Evolutionary conservation across 2,113 vertebrate species (phyloP).

Genomic region (Paraplagusia blochii): DNA sequence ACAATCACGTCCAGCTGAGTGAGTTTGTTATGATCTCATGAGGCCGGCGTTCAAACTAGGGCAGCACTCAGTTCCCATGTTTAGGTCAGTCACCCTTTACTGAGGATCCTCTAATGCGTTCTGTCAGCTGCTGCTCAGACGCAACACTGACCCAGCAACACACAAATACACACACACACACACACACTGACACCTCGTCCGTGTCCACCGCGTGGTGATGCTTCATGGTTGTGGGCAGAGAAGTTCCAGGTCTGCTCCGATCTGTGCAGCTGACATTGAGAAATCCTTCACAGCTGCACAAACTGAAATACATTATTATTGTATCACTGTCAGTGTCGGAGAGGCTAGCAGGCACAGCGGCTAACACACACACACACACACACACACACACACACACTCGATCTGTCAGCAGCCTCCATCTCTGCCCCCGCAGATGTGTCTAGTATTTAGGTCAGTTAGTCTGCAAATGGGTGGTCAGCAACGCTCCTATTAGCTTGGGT

Average conservation of each 20-base stretch:
- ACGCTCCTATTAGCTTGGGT: constrained; percentile 53
- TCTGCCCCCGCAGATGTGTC: constrained; percentile 65
- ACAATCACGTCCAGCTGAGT: constrained; percentile 36
- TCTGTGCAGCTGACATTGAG: constrained; percentile 39
- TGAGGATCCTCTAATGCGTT: constrained; percentile 64
- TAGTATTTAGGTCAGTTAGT: constrained; percentile 71
- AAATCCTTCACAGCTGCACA: constrained; percentile 30
- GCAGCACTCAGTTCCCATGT: constrained; percentile 70
- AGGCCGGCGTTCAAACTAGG: constrained; percentile 64
- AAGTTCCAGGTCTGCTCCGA: constrained; percentile 15
- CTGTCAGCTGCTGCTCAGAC: constrained; percentile 58
- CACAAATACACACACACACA: constrained; percentile 33
- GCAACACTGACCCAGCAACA: constrained; percentile 24
- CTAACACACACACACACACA: background rate
- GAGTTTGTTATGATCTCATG: constrained; percentile 58
- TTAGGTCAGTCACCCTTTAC: constrained; percentile 71
- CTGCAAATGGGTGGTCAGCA: constrained; percentile 70
- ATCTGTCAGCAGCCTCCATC: constrained; percentile 39
- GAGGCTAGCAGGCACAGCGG: constrained; percentile 16
- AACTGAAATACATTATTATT: constrained; percentile 43
- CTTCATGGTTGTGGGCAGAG: constrained; percentile 9
- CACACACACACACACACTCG: constrained; percentile 9
- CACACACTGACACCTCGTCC: too few relatives aligned
- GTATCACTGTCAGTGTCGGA: constrained; percentile 42
- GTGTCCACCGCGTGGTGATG: too few relatives aligned